phyloP scores from a whole-genome alignment of 2,888 invertebrate species.

The Scelioninae gen. 1 region DNA sequence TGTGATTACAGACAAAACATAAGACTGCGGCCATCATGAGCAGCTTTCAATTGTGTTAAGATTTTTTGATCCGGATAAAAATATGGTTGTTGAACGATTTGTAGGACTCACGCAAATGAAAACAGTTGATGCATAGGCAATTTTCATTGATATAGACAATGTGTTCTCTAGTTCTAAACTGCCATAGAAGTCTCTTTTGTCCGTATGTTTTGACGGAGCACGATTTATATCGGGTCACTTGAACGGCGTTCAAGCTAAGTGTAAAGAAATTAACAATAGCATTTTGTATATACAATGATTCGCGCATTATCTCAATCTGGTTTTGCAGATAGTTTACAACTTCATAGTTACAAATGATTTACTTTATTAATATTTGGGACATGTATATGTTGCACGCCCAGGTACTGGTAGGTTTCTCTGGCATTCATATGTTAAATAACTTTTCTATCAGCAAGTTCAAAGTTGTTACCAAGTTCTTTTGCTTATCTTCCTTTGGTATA shows the following conservation, averaged over 20 bases:
- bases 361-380: no score
- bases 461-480: no score
- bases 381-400: no score
- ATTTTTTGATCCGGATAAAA: slow-evolving; percentile 15
- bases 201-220: slow-evolving; percentile 48
- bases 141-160: slow-evolving; percentile 11
- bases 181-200: slow-evolving; percentile 15
- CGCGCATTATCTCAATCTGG: slow-evolving; percentile 47
- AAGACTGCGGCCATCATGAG: slow-evolving; percentile 25
- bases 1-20: slow-evolving; percentile 35
- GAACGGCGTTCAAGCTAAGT: slow-evolving; percentile 32
- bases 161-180: neutral
- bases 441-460: no score
- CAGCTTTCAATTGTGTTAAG: slow-evolving; percentile 18
- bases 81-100: slow-evolving; percentile 17
- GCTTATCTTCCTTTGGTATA: no score
- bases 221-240: slow-evolving; percentile 26
- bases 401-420: no score
- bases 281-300: slow-evolving; percentile 51
- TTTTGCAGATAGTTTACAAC: slow-evolving; percentile 41
- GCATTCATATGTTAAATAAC: no score
- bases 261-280: slow-evolving; percentile 26
- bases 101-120: slow-evolving; percentile 6
- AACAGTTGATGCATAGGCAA: slow-evolving; percentile 11
- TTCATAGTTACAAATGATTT: no score